Evolutionary conservation across 2,113 vertebrate genomes (phyloP).

Genomic region (Alligator mississippiensis): DNA sequence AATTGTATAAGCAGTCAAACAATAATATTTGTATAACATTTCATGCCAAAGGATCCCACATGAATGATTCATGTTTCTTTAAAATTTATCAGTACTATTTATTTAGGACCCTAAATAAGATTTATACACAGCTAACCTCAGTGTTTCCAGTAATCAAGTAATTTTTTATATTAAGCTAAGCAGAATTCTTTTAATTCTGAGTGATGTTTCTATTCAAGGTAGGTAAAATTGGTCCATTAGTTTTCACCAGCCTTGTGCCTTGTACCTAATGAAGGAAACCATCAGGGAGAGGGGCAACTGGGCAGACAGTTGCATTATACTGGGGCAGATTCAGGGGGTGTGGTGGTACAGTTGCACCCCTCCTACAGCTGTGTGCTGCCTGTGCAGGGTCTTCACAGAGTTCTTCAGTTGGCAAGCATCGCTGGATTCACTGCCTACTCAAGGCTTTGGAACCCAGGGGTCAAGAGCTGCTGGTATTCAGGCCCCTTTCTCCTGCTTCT

Average conservation of each 20-base stretch:
- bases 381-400: no score
- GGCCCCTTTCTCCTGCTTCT: no score
- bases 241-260: neutral
- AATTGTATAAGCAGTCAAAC: neutral
- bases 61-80: neutral
- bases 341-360: no score
- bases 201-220: neutral
- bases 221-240: neutral
- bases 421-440: no score
- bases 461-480: no score
- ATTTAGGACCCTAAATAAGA: neutral
- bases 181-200: neutral
- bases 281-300: neutral
- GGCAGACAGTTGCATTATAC: neutral
- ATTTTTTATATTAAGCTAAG: neutral
- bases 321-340: no score
- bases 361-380: no score
- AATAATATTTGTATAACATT: neutral
- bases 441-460: no score
- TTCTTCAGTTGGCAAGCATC: no score
- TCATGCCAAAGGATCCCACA: neutral
- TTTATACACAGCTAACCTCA: neutral
- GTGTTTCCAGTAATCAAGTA: neutral
- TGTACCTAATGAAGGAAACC: neutral
- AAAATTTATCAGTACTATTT: neutral